Base-by-base conservation (phyloP, 2,113 vertebrate species). In the Pedionomus torquatus region DNA sequence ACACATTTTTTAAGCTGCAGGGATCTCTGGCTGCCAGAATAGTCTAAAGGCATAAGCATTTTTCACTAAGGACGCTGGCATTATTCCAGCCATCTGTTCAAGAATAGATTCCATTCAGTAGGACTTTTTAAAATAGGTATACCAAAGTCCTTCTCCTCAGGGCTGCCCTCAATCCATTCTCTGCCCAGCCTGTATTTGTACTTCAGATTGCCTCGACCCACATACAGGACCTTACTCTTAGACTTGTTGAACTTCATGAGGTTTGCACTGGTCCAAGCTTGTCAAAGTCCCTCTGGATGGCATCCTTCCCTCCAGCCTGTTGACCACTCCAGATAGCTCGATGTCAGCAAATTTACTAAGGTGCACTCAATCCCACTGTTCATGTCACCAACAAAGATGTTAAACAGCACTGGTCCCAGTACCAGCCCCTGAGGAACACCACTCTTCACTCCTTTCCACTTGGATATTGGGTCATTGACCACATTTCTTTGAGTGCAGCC, bases 11-110 rank as follows among this genome's bases (percentile, higher is more conserved):
- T 43, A 86, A 83, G 58, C 91, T 86, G 19, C 49, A 63, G 44
- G 51, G 60, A 81, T 86, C 82, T 85, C 79, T 92, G 93, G 51
- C 68, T 95, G 64, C 90, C 78, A 83, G 58, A 90, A 83, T 83
- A 46, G 63, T 88, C 71, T 86, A 46, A 74, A 83, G 79, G 64
- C 64, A 13, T 74, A 74, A 83, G 11, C 31, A 54, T 33, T 94
- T 83, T 75, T 93, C 60, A 86, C 51, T 90, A 35, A 88, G 71
- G 90, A 26, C 48, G 7, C 74, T 84, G 69, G 69, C 69, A 78
- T 90, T 78, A 39, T 93, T 84, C 82, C 85, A 93, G 10, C 79
- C 88, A 80, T 93, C 92, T 96, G 71, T 86, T 72, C n/a, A 51
- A 54, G 58, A 80, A 83, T 44, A 71, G 48, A 69, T 88, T 83